Base-by-base conservation (phyloP, 1,140 invertebrate genomes). In the Parapsyche elsis region DNA sequence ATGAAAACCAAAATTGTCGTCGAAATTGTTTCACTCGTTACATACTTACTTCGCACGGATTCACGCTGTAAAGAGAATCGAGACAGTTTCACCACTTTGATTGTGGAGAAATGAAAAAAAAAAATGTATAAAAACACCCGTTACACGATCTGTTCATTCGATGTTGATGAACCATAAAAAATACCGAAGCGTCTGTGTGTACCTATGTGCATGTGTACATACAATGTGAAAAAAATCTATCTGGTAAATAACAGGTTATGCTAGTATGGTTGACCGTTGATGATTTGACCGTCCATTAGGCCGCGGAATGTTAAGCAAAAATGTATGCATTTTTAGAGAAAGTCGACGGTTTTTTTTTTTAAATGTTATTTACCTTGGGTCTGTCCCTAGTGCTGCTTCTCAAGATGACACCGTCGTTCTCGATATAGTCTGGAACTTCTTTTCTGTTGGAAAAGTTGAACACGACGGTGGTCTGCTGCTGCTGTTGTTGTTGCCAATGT, bases 391-490 rank as follows among this genome's bases (percentile, higher is more conserved):
- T 91, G 85, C 90, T 90, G 85, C 90, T 90, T 82, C 91, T 90
- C 76, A 93, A 90, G 76, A 94, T 92, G 83, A 94, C 90, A 77
- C 94, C 95, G 89, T 96, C 95, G 88, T 96, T 96, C 87, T 95
- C 94, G 85, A 96, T 95, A 88, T 97, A 96, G 90, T 96, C 94
- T 67, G 95, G 95, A 82, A 96, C 94, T 83, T 94, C 93, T 86
- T 94, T 94, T 83, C 94, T 91, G 86, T 92, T 91, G 82, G 93
- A 94, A 87, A 96, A 97, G 88, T 96, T 95, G 87, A 96, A 96
- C 67, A 96, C 94, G 88, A 96, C 93, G 9, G 94, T 93, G 83
- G 92, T 95, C 49, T 80, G 86, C 90, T 89, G 84, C 85, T 84
- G 82, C 80, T 84, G 81, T 5, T 82, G 80, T 71, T 79, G 78